Percentiles rank a stretch among this genome's conserved stretches.
Conservation (phyloP, 2,888 invertebrate genomes). For the Callosobruchus maculatus region DNA sequence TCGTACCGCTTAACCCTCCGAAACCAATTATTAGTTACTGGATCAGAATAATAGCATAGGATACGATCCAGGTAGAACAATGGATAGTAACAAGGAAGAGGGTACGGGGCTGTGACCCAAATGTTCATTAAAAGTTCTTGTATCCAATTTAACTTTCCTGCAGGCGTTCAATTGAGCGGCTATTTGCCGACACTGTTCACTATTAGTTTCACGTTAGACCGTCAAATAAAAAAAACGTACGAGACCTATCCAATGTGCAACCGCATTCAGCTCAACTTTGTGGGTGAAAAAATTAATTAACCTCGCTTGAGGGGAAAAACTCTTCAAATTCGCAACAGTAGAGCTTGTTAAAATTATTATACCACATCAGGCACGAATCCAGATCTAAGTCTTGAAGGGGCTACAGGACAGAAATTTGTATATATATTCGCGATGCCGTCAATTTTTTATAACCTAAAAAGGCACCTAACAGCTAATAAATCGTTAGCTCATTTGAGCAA, state of each 20-base stretch:
- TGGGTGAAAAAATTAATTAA: background rate
- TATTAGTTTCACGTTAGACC: background rate
- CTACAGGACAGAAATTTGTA: too few species aligned
- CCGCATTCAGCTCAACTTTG: background rate
- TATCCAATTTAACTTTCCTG: constrained; percentile 8
- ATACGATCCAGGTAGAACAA: background rate
- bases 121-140: constrained; percentile 10
- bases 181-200: background rate
- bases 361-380: too few species aligned
- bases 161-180: background rate
- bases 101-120: background rate
- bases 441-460: too few species aligned
- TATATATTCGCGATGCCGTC: too few species aligned
- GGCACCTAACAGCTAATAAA: too few species aligned
- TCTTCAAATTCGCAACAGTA: too few species aligned
- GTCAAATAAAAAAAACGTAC: background rate
- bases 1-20: background rate
- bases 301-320: background rate
- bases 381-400: too few species aligned
- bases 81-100: background rate
- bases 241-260: background rate
- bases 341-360: too few species aligned
- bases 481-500: too few species aligned
- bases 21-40: background rate
- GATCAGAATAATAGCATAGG: background rate